Conservation (phyloP, 2,113 vertebrate genomes). For the Microcebus griseorufus region DNA sequence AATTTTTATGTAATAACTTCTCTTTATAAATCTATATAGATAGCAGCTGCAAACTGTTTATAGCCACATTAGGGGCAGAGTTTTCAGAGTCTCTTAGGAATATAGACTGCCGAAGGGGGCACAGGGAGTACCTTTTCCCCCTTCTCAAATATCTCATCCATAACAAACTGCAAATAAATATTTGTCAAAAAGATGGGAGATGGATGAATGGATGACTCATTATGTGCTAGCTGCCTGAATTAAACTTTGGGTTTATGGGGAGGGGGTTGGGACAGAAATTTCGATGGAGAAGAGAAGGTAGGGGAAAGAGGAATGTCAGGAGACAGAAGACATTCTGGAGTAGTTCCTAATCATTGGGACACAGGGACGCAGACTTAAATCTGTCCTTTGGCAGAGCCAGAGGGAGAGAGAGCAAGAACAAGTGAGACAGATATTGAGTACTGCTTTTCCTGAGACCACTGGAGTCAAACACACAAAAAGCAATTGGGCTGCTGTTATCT, state of each 20-base stretch:
- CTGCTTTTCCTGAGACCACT: background rate
- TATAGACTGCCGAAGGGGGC: background rate
- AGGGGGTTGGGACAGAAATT: background rate
- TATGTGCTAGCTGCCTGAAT: background rate
- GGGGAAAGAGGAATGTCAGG: background rate
- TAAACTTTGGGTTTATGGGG: background rate
- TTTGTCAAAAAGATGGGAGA: slow-evolving; percentile 44
- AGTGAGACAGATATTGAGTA: background rate
- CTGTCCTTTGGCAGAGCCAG: background rate
- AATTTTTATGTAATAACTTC: slow-evolving; percentile 64
- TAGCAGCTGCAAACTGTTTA: slow-evolving; percentile 24
- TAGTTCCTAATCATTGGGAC: background rate
- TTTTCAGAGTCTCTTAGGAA: slow-evolving; percentile 39
- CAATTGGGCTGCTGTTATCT: background rate
- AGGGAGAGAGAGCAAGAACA: background rate
- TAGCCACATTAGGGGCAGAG: background rate
- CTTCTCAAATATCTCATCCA: background rate
- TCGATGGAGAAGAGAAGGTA: background rate
- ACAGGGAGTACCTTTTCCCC: background rate
- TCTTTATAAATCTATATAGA: slow-evolving; percentile 38
- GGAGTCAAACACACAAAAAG: background rate
- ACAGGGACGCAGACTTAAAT: background rate
- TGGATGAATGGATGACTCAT: background rate
- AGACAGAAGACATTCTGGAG: background rate
- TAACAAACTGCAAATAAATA: slow-evolving; percentile 37